Evolutionary conservation across 53 echinoderm and acorn worm species (phyloP).

Genomic region (Luidia sarsii): DNA sequence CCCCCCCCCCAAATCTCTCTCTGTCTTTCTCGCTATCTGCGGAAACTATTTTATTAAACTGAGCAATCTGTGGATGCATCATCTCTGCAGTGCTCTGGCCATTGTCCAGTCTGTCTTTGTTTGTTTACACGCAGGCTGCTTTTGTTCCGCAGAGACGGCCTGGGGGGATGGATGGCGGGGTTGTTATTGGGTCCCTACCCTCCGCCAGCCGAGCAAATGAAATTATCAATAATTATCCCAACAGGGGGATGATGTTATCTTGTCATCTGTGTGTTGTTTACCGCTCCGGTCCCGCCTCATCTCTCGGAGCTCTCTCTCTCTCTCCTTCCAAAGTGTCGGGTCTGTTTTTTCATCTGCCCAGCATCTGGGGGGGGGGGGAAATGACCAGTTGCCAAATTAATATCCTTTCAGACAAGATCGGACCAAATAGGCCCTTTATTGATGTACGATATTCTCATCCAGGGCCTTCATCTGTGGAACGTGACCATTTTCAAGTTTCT

Average conservation of each 20-base stretch:
- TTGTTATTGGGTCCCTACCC: too few relatives aligned
- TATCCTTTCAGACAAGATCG: conserved; percentile 22
- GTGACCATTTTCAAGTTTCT: too few relatives aligned
- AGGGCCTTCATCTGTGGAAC: too few relatives aligned
- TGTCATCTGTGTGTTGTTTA: not conserved
- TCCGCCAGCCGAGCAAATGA: not conserved
- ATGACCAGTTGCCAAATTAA: conserved; percentile 31
- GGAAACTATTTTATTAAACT: too few relatives aligned
- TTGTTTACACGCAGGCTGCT: conserved; percentile 1
- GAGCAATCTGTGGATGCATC: too few relatives aligned
- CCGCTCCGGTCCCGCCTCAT: not conserved
- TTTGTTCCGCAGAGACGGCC: not conserved
- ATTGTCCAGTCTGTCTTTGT: not conserved
- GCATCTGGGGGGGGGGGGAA: not conserved
- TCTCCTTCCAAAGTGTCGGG: not conserved
- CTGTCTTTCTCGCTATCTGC: too few relatives aligned
- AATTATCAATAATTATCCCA: conserved; percentile 10
- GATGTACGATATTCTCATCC: too few relatives aligned
- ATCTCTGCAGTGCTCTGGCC: too few relatives aligned
- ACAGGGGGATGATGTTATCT: not conserved
- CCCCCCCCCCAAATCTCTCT: too few relatives aligned
- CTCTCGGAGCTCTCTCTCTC: too few relatives aligned
- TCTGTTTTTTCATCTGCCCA: conserved; percentile 12
- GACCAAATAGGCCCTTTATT: too few relatives aligned
- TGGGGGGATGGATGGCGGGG: conserved; percentile 1